Conservation (phyloP, 2,113 vertebrate genomes). For the Neofelis nebulosa region DNA sequence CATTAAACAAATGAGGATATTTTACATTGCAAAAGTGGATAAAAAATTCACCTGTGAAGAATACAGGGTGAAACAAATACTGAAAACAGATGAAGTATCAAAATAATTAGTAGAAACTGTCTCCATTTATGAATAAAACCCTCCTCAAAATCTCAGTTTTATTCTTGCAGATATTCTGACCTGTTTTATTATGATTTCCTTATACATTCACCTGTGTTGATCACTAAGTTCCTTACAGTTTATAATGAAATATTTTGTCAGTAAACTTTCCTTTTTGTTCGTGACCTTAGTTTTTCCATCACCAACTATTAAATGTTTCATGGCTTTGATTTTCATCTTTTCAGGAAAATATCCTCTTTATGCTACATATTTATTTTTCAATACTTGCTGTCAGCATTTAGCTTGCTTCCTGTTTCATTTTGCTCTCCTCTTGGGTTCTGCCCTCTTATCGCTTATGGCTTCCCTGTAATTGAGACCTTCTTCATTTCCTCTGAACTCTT, state of each 20-base stretch:
- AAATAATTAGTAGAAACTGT: constrained; percentile 58
- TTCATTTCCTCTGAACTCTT: not conserved
- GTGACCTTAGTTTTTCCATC: not conserved
- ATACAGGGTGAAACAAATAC: constrained; percentile 62
- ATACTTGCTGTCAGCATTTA: fast-evolving
- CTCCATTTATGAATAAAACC: constrained; percentile 1
- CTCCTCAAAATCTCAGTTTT: not conserved
- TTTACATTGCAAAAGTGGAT: constrained; percentile 49
- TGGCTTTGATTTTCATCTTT: not conserved
- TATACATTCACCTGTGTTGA: not conserved
- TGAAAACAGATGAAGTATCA: constrained; percentile 48
- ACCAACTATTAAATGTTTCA: not conserved
- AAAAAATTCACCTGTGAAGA: constrained; percentile 77
- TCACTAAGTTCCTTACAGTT: not conserved
- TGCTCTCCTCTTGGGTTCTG: not conserved
- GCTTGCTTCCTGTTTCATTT: not conserved
- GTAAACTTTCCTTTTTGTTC: constrained; percentile 12
- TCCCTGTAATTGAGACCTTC: not conserved
- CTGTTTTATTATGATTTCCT: not conserved
- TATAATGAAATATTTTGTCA: not conserved
- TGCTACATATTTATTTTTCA: not conserved
- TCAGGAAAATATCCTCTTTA: not conserved
- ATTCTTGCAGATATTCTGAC: not conserved
- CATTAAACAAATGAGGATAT: constrained; percentile 84
- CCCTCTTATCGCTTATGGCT: not conserved